A percentile compares a stretch with the other conserved stretches of the same genome.
Conservation (phyloP, 2,888 invertebrate species). For the Cerastis leucographa region DNA sequence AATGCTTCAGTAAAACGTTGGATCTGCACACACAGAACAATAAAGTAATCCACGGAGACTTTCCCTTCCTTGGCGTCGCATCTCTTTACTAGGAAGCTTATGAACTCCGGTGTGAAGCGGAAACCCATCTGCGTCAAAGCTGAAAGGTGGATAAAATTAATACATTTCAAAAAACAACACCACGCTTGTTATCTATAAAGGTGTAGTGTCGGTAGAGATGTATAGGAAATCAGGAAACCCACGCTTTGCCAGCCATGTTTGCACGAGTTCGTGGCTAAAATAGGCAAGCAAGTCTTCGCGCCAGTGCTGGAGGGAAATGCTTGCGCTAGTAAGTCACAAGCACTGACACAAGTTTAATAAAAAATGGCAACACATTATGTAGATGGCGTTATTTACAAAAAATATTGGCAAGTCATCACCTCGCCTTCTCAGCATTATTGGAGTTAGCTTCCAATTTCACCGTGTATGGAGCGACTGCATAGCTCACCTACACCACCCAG, state of each 20-base stretch:
- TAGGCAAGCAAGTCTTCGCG: too few species aligned
- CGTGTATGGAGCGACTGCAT: not conserved
- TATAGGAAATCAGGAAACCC: not conserved
- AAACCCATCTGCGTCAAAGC: constrained; percentile 97
- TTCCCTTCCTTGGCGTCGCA: constrained; percentile 92
- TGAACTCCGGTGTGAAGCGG: constrained; percentile 94
- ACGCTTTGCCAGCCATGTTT: not conserved
- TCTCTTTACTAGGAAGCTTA: constrained; percentile 93
- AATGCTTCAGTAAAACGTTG: constrained; percentile 97
- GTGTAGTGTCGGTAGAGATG: not conserved
- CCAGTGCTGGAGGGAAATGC: too few species aligned
- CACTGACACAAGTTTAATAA: too few species aligned
- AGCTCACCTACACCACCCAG: not conserved
- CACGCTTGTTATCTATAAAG: not conserved
- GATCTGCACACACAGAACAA: constrained; percentile 96
- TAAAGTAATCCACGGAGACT: constrained; percentile 96
- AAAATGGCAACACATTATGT: too few species aligned
- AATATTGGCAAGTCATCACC: too few species aligned
- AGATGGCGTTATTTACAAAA: too few species aligned
- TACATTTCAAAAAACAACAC: not conserved
- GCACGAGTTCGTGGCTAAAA: not conserved
- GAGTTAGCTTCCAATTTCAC: not conserved
- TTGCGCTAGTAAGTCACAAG: too few species aligned
- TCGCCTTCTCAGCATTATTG: not conserved
- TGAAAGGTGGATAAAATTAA: constrained; percentile 77